Conservation (phyloP, 2,888 invertebrate genomes). For the Crematogaster levior region DNA sequence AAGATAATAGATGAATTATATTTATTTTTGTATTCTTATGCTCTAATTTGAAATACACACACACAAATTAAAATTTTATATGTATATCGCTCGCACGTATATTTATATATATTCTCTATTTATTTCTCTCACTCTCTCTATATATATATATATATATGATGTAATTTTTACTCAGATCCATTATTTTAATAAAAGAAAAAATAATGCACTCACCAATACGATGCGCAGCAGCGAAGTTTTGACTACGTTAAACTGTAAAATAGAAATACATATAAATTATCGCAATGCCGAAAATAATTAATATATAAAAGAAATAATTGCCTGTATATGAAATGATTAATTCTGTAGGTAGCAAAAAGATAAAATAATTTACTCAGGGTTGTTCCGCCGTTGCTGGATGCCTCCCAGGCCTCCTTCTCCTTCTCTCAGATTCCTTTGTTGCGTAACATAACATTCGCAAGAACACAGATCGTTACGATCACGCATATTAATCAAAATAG, state of each 20-base stretch:
- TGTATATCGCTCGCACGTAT: no score
- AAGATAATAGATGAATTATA: no score
- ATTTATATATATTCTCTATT: no score
- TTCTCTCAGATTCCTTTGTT: neutral
- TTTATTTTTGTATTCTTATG: no score
- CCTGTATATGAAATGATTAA: neutral
- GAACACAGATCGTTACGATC: neutral
- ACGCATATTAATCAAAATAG: slow-evolving; percentile 5
- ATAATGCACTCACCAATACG: neutral
- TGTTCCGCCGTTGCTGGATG: no score
- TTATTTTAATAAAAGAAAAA: neutral
- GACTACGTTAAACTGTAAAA: neutral
- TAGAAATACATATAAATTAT: neutral
- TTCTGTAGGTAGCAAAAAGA: neutral
- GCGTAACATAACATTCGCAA: neutral
- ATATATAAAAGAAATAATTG: neutral
- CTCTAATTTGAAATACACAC: neutral
- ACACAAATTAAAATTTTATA: neutral
- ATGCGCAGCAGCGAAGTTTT: neutral
- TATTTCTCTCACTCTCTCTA: no score
- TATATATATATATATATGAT: neutral
- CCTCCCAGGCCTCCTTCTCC: neutral
- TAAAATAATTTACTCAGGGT: neutral
- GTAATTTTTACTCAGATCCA: neutral
- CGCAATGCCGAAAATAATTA: neutral